Evolutionary conservation across 1,140 invertebrate species (phyloP).

Genomic region (Lerema accius): DNA sequence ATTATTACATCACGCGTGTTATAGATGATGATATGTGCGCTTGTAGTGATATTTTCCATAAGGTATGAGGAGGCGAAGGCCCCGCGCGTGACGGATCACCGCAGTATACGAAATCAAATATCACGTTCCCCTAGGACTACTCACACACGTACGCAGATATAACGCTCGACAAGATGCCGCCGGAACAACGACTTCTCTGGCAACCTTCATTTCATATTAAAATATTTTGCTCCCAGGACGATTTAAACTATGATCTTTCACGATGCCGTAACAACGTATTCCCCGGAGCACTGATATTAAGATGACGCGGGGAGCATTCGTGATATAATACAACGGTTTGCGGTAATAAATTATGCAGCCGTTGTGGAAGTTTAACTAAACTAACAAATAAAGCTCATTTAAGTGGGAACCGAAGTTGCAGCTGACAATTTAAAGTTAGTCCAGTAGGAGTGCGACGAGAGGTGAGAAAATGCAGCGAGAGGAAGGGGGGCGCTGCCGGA

Average conservation of each 20-base stretch:
- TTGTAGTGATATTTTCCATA: slow-evolving; percentile 32
- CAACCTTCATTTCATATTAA: slow-evolving; percentile 57
- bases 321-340: slow-evolving; percentile 18
- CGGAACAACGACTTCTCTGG: slow-evolving; percentile 36
- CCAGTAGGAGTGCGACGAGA: slow-evolving; percentile 48
- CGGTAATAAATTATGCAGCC: slow-evolving; percentile 42
- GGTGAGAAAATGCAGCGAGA: slow-evolving; percentile 60
- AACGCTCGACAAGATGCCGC: slow-evolving; percentile 25
- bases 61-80: slow-evolving; percentile 23
- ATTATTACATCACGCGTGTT: slow-evolving; percentile 23
- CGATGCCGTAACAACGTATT: slow-evolving; percentile 20
- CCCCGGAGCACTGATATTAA: slow-evolving; percentile 22
- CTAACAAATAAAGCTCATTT: slow-evolving; percentile 67
- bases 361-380: slow-evolving; percentile 48
- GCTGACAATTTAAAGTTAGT: slow-evolving; percentile 76
- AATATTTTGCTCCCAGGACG: slow-evolving; percentile 51
- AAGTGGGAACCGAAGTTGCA: slow-evolving; percentile 64
- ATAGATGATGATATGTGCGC: slow-evolving; percentile 27
- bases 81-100: slow-evolving; percentile 56
- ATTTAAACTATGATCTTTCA: slow-evolving; percentile 40
- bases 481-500: slow-evolving; percentile 41
- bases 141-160: slow-evolving; percentile 30
- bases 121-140: slow-evolving; percentile 41
- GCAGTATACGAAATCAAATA: slow-evolving; percentile 60
- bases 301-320: slow-evolving; percentile 23